Base-by-base conservation (phyloP, 1,140 invertebrate genomes). In the Lordiphosa mommai region DNA sequence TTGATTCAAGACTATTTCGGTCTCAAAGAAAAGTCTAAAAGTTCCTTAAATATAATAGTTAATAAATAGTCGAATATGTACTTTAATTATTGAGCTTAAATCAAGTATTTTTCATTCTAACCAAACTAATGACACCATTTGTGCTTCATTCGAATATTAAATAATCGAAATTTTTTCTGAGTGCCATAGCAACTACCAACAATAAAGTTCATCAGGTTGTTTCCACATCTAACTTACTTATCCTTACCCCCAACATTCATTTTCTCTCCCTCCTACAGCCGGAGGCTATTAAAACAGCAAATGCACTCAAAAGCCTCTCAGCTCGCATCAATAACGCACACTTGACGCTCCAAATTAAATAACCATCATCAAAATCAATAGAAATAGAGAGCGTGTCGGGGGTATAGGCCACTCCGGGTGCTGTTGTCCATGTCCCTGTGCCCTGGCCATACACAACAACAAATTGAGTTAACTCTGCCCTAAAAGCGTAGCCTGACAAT, bases 271-370 rank as follows among this genome's bases (percentile, higher is more conserved):
- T 23, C 27, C 20, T n/a, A 23, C 44, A 14, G 10, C 61, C 61
- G 17, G 52, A 33, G 44, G 38, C 52, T 66, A 66, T 66, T 66
- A 58, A 66, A 66, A 66, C 61, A 29, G 63, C 51, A 66, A 66
- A 66, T 66, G 63, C 63, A 58, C 61, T 66, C 61, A 58, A 58
- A 57, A 41, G 32, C 44, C 63, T 43, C 43, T 66, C 33, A 40
- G 36, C 40, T 27, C 71, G 56, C 72, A 86, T 86, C 71, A 86
- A 86, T 86, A 86, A 86, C 67, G 76, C 68, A 55, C 82, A 82
- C 82, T 86, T 86, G 82, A 70, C 61, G 72, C 74, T 66, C 46
- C 72, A 86, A 86, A 86, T 86, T 86, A 77, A 86, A 86, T 86
- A 72, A 86, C 82, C 82, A 86, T 86, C 76, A 74, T 80, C 66